These are phyloP conservation scores for Paracentrotus lividus DNA, from an alignment of 53 echinoderm and acorn worm species.

Conservation along the genomic window DNA sequence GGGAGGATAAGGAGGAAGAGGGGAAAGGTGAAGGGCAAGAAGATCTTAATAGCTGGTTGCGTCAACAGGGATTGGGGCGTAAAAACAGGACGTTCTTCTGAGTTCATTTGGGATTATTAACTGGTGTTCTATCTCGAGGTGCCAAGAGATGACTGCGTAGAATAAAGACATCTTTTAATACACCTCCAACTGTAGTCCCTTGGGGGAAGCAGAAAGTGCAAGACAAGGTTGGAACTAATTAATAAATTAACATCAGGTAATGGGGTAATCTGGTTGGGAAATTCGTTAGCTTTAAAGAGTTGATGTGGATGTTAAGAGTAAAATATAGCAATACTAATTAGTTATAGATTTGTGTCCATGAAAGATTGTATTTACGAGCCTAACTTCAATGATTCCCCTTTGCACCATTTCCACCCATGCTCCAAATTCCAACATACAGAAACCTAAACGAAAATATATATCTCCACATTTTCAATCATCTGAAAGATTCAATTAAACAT, in stretches of 20 bases:
- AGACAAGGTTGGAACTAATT: slow-evolving; percentile 54
- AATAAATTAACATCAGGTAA: slow-evolving; percentile 48
- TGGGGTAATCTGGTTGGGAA: slow-evolving; percentile 40
- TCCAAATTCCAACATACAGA: neutral
- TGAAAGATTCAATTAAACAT: neutral
- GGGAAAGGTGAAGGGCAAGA: slow-evolving; percentile 55
- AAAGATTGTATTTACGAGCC: slow-evolving; percentile 29
- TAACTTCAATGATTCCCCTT: neutral
- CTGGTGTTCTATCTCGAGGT: slow-evolving; percentile 33
- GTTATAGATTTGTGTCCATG: slow-evolving; percentile 27
- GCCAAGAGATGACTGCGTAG: slow-evolving; percentile 53
- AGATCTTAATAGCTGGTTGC: slow-evolving; percentile 49
- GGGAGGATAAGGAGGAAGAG: slow-evolving; percentile 38
- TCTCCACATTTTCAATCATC: neutral
- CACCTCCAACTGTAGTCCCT: slow-evolving; percentile 21
- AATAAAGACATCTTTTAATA: slow-evolving; percentile 60
- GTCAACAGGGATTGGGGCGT: slow-evolving; percentile 67
- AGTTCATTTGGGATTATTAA: slow-evolving; percentile 66
- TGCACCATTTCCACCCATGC: neutral
- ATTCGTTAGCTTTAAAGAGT: slow-evolving; percentile 17
- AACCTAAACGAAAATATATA: neutral
- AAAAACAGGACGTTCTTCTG: slow-evolving; percentile 62
- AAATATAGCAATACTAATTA: neutral
- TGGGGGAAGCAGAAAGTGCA: slow-evolving; percentile 36
- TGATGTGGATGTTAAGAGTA: slow-evolving; percentile 33